Evolutionary conservation across 1,140 invertebrate genomes (phyloP), one percentile per base, ranked within the genome.

Genomic region (Drepana arcuata): DNA sequence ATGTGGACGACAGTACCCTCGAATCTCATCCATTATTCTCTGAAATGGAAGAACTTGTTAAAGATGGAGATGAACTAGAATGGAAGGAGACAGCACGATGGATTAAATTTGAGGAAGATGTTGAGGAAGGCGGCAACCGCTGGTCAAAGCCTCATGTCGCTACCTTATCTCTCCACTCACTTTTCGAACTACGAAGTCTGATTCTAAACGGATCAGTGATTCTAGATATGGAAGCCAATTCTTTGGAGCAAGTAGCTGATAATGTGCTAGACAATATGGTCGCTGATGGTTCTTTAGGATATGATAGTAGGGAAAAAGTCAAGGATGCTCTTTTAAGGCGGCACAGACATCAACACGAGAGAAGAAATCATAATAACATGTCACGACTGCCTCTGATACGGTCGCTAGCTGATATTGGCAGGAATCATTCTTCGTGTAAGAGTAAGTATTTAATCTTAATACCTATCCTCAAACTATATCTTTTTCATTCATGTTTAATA

Each of bases 51-150:
- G 95, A 97, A 67, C 87, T 98, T 41, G 89, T 93, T 34, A 88
- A 88, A 51, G 92, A 94, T 24, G 93, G 94, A 37, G 93, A 94
- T 36, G 93, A 95, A 53, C 89, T 95, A 73, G 93, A 96, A 85
- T 98, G 96, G 96, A 96, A 96, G 73, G 96, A 98, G 85, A 97
- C 95, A n/a, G 96, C 95, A 11, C 89, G 95, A 59, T 97, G 95
- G 95, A 94, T 97, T 27, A 96, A 97, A 73, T 97, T 97, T 70
- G 95, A 97, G 67, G 95, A 97, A 74, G 94, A 96, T 67, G 95
- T 97, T 0, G 95, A 97, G 79, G 94, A 96, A 82, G 94, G 95
- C 14, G 95, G 95, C 30, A 95, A 96, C 67, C 85, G 95, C 31
- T 97, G 95, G 95, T 96, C 94, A 2, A 97, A 97, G 74, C 95